These are phyloP conservation scores for Bradypodion pumilum DNA, from an alignment of 2,797 vertebrate species.

Conservation along the genomic window DNA sequence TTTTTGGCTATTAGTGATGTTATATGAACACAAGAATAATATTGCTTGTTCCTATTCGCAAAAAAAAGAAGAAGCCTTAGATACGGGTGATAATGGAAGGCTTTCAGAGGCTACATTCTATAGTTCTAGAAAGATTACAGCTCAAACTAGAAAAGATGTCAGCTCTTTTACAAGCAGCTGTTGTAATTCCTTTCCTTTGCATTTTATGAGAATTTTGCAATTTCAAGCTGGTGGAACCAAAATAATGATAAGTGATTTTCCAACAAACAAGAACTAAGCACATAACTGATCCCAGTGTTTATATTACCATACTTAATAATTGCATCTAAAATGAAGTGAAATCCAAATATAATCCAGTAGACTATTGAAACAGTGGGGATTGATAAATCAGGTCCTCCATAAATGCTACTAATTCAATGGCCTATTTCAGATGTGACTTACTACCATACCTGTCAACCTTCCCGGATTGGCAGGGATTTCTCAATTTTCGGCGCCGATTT, in stretches of 20 bases:
- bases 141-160: neutral
- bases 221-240: neutral
- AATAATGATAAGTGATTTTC: neutral
- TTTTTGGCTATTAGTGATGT: neutral
- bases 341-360: too few species aligned
- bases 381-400: too few species aligned
- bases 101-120: constrained; percentile 19
- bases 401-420: too few species aligned
- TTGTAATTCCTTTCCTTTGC: neutral
- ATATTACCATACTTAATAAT: neutral
- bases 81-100: neutral
- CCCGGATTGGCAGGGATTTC: too few species aligned
- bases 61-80: neutral
- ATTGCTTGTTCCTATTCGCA: neutral
- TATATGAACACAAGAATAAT: constrained; percentile 9
- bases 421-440: too few species aligned
- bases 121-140: neutral
- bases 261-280: neutral
- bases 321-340: neutral
- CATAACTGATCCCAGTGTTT: neutral
- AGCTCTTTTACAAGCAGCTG: neutral
- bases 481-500: too few species aligned
- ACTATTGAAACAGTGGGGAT: too few species aligned
- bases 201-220: constrained; percentile 5
- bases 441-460: too few species aligned